phyloP scores from a whole-genome alignment of 92 coral and sea anemone genomes.

The Chrysogorgia sp. region DNA sequence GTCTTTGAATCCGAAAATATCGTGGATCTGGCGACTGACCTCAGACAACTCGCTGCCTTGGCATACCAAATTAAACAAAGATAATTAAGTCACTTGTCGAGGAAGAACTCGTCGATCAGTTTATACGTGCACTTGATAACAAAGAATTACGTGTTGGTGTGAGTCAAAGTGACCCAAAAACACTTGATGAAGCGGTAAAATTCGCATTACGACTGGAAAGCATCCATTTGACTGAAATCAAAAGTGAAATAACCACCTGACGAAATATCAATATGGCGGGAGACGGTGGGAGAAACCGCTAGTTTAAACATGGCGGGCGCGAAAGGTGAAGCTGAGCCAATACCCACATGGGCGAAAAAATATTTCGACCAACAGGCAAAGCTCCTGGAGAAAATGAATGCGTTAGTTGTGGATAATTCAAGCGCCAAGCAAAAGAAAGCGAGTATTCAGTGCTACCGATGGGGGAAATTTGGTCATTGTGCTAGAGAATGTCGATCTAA shows the following conservation, averaged over 20 bases:
- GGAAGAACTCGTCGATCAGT: conserved; percentile 35
- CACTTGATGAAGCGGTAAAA: conserved; percentile 38
- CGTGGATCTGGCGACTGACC: no score
- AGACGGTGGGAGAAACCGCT: conserved; percentile 18
- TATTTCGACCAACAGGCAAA: conserved; percentile 36
- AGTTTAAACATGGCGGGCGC: conserved; percentile 13
- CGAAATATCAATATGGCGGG: conserved; percentile 41
- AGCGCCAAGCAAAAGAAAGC: conserved; percentile 38
- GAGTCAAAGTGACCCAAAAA: conserved; percentile 38
- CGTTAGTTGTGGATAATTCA: conserved; percentile 28
- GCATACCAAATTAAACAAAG: not conserved
- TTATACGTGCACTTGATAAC: conserved; percentile 23
- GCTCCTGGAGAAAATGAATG: conserved; percentile 35
- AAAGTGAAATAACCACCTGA: no score
- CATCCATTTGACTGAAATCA: conserved; percentile 27
- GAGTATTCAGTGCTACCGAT: conserved; percentile 37
- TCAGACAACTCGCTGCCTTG: no score
- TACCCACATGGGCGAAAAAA: conserved; percentile 46
- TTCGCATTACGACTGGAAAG: conserved; percentile 34
- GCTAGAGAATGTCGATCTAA: conserved; percentile 42
- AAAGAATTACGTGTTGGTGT: conserved; percentile 36
- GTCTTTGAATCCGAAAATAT: conserved; percentile 12
- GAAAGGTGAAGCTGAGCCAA: conserved; percentile 26
- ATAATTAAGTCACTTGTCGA: not conserved
- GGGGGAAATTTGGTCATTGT: conserved; percentile 49